Evolutionary conservation across 2,113 vertebrate genomes (phyloP).

Genomic region (Fulmarus glacialis): DNA sequence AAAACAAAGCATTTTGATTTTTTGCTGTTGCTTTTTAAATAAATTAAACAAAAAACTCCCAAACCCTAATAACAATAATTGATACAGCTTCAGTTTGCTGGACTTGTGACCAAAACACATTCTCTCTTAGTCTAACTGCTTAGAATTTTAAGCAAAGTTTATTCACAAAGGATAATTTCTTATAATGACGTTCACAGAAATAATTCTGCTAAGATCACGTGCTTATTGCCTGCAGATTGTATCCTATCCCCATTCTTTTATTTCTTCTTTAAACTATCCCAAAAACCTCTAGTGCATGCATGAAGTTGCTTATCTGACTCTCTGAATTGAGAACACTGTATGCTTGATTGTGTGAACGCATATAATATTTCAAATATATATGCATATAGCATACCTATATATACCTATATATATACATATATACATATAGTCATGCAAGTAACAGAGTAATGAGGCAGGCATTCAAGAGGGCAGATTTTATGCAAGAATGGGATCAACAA

Average conservation of each 20-base stretch:
- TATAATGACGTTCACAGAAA: not conserved
- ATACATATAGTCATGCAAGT: not conserved
- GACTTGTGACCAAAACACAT: not conserved
- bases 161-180: not conserved
- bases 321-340: not conserved
- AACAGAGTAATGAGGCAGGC: not conserved
- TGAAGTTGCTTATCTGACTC: not conserved
- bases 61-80: not conserved
- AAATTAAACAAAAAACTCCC: rapidly evolving
- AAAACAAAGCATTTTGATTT: not conserved
- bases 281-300: not conserved
- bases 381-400: not conserved
- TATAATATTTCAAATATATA: not conserved
- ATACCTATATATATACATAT: no score
- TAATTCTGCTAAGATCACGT: not conserved
- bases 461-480: not conserved
- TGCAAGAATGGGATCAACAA: not conserved
- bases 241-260: not conserved
- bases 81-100: not conserved
- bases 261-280: not conserved
- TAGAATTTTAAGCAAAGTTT: not conserved
- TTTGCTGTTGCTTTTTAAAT: not conserved
- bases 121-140: not conserved
- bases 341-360: not conserved
- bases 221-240: not conserved